Evolutionary conservation across 2,113 vertebrate species (phyloP).

Genomic region (Corythornis vintsioides): DNA sequence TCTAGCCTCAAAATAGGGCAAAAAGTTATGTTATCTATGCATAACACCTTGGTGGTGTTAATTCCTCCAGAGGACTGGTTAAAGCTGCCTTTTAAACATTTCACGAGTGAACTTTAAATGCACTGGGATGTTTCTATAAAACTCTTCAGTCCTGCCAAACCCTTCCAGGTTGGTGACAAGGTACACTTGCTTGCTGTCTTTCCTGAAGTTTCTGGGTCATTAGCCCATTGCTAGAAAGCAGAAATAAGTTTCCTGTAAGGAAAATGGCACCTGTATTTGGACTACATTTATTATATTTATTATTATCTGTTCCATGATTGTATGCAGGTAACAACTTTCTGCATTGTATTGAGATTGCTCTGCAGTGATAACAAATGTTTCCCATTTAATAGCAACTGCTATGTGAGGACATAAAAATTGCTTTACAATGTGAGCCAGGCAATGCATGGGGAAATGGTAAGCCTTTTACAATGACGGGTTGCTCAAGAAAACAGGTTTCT

Average conservation of each 20-base stretch:
- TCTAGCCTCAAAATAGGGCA: background rate
- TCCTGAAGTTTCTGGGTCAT: background rate
- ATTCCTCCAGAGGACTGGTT: background rate
- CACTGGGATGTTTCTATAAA: background rate
- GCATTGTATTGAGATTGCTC: background rate
- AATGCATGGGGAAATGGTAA: fast-evolving
- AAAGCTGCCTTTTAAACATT: background rate
- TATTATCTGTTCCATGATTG: background rate
- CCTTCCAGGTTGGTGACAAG: background rate
- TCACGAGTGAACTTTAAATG: background rate
- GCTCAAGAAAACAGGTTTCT: background rate
- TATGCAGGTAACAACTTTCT: background rate
- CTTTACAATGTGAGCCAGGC: background rate
- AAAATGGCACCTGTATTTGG: background rate
- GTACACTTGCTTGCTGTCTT: background rate
- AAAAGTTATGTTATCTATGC: background rate
- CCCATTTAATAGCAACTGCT: background rate
- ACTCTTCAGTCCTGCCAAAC: background rate
- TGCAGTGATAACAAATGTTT: background rate
- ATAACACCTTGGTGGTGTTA: background rate
- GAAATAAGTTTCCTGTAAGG: background rate
- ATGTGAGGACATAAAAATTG: background rate
- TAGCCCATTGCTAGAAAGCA: background rate
- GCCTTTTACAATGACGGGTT: background rate
- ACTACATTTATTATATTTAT: background rate